Conservation (phyloP, 2,888 invertebrate genomes). For the Tortricodes alternella region DNA sequence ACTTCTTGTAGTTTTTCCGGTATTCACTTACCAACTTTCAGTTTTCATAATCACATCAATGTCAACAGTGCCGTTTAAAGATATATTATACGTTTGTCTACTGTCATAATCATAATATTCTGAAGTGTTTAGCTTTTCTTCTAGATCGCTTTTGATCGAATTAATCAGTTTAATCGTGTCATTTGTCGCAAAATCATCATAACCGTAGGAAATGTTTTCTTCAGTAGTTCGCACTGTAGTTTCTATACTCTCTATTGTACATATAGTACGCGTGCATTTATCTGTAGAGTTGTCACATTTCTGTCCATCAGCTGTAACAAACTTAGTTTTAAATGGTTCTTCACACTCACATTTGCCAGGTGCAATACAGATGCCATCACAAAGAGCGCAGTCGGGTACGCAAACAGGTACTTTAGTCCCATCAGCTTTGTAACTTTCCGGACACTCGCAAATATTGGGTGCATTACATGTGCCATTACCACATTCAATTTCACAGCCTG, state of each 20-base stretch:
- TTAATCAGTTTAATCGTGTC: neutral
- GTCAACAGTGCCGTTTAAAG: neutral
- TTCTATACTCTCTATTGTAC: constrained; percentile 9
- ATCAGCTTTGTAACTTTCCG: constrained; percentile 38
- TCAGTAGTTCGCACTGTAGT: neutral
- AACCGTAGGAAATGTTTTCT: constrained; percentile 7
- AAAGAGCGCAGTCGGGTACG: constrained; percentile 36
- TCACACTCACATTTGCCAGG: constrained; percentile 61
- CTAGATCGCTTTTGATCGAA: neutral
- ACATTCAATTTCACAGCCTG: constrained; percentile 38
- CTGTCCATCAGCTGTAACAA: constrained; percentile 15
- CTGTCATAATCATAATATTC: neutral
- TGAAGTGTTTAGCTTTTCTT: neutral
- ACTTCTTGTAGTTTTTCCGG: too few species aligned
- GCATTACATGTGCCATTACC: constrained; percentile 40
- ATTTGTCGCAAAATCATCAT: constrained; percentile 6
- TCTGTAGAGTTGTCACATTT: constrained; percentile 29
- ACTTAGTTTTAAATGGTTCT: constrained; percentile 34
- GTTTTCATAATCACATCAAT: neutral
- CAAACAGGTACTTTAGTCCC: constrained; percentile 28
- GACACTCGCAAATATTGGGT: constrained; percentile 46
- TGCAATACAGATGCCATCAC: constrained; percentile 37
- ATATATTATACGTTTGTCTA: neutral
- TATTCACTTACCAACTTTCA: neutral
- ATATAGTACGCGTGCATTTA: constrained; percentile 32